Conservation (phyloP, 2,113 vertebrate species). For the Rhea pennata region DNA sequence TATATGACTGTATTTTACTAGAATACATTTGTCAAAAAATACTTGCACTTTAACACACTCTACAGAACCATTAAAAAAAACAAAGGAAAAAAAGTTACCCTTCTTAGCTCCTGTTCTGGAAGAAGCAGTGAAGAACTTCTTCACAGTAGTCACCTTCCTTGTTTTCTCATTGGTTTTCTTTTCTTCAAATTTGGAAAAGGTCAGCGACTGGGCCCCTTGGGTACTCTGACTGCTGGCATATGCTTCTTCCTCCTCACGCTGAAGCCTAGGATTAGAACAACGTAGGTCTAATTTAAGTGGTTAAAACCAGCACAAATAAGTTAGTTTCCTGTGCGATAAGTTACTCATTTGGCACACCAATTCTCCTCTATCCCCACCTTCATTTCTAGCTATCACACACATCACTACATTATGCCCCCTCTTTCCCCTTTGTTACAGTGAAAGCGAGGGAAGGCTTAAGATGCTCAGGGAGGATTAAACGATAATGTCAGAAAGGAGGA, state of each 20-base stretch:
- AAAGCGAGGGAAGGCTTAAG: not conserved
- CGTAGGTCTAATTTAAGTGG: not conserved
- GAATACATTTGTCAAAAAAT: not conserved
- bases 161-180: conserved; percentile 99
- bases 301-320: not conserved
- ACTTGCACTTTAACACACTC: not conserved
- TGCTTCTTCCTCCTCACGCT: conserved; percentile 94
- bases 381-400: not conserved
- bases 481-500: not conserved
- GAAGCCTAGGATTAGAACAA: conserved; percentile 79
- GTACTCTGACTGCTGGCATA: conserved; percentile 90
- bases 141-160: conserved; percentile 95
- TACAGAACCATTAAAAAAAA: not conserved
- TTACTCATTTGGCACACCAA: not conserved
- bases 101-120: conserved; percentile 91
- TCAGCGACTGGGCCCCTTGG: conserved; percentile 83
- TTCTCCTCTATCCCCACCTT: not conserved
- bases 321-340: not conserved
- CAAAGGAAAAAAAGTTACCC: conserved; percentile 77
- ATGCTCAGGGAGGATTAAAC: not conserved
- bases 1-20: not conserved
- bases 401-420: not conserved
- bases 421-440: not conserved
- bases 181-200: conserved; percentile 97
- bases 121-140: conserved; percentile 98